phyloP scores from a whole-genome alignment of 2,113 vertebrate species.

The Cottus gobio region DNA sequence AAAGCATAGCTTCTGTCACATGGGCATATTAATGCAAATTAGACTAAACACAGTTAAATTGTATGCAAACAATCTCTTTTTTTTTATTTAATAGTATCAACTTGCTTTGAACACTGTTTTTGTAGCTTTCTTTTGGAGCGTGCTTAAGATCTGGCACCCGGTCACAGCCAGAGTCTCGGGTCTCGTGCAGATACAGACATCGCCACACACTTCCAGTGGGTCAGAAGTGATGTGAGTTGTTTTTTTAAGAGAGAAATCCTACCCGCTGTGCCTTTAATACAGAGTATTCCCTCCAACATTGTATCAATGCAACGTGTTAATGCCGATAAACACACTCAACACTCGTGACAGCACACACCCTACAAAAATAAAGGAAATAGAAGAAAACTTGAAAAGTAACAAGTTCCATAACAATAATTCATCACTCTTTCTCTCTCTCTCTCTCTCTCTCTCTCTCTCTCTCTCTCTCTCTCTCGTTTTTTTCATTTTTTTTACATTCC shows the following conservation, averaged over 20 bases:
- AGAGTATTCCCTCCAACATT: background rate
- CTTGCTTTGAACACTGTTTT: background rate
- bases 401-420: constrained; percentile 46
- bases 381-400: constrained; percentile 6
- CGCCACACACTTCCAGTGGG: background rate
- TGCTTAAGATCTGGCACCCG: background rate
- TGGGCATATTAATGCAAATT: background rate
- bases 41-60: background rate
- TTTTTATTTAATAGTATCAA: background rate
- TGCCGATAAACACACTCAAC: background rate
- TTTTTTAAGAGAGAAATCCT: background rate
- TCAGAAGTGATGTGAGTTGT: background rate
- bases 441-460: constrained; percentile 38
- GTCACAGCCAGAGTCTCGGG: no score
- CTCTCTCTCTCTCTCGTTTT: constrained; percentile 39
- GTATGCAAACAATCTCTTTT: background rate
- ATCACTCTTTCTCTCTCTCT: constrained; percentile 53
- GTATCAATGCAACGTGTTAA: background rate
- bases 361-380: background rate
- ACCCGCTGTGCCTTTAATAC: background rate
- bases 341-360: background rate
- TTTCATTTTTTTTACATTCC: constrained; percentile 57
- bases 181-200: background rate
- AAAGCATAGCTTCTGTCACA: background rate
- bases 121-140: background rate